Conservation (phyloP, 2,888 invertebrate species). For the Epinotia demarniana region DNA sequence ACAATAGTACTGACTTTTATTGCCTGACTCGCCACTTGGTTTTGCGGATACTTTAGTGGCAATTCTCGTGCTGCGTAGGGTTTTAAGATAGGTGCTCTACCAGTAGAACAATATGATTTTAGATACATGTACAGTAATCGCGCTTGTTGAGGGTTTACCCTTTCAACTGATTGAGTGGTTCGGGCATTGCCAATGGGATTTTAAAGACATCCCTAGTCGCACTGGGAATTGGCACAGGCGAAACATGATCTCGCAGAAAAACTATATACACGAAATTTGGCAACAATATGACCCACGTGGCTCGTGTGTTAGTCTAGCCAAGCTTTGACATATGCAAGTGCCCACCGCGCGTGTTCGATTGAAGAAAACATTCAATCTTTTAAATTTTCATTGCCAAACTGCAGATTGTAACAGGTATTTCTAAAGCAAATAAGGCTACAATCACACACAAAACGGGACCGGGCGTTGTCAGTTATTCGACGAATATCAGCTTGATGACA, state of each 20-base stretch:
- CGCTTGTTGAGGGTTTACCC: background rate
- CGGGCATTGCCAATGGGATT: background rate
- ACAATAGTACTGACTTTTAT: too few relatives aligned
- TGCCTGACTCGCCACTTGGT: too few relatives aligned
- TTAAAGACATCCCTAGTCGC: background rate
- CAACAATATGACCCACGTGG: too few relatives aligned
- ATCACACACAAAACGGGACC: slow-evolving; percentile 7
- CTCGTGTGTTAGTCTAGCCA: too few relatives aligned
- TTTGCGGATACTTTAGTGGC: too few relatives aligned
- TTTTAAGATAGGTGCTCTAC: too few relatives aligned
- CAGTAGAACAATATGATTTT: background rate
- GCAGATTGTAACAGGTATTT: background rate
- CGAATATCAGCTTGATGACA: background rate
- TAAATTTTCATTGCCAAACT: too few relatives aligned
- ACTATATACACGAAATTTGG: too few relatives aligned
- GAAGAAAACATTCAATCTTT: background rate
- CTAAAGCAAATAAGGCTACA: background rate
- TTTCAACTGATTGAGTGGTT: background rate
- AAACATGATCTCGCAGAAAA: background rate
- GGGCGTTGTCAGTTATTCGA: background rate
- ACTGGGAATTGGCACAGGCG: background rate
- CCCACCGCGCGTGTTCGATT: background rate
- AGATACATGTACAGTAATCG: background rate
- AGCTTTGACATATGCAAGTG: slow-evolving; percentile 16
- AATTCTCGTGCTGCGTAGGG: background rate